Percentiles rank a stretch among this genome's conserved stretches.
Evolutionary conservation across 2,888 invertebrate genomes (phyloP).

Genomic region (Drosophila robusta): DNA sequence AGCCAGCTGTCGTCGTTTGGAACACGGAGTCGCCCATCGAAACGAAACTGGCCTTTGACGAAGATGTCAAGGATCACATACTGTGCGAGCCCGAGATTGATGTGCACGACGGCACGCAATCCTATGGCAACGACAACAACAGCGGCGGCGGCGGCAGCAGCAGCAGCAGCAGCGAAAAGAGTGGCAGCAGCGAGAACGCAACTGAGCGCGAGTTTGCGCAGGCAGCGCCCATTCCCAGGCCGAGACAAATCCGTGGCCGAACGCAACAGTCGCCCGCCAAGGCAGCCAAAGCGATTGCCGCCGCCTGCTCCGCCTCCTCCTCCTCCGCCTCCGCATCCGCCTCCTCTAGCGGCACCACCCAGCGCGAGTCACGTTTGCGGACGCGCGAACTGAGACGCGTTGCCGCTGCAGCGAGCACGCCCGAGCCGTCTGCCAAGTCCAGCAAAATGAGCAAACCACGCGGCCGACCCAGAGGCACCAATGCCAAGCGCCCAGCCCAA

Average conservation of each 20-base stretch:
- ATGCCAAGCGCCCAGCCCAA: conserved; percentile 5
- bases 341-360: neutral
- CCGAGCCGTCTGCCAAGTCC: neutral
- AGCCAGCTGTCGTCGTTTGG: conserved; percentile 56
- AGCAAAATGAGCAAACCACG: conserved; percentile 43
- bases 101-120: conserved; percentile 33
- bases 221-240: neutral
- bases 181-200: neutral
- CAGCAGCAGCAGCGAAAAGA: conserved; percentile 10
- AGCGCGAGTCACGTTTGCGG: conserved; percentile 59
- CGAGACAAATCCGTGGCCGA: conserved; percentile 36
- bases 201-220: conserved; percentile 11
- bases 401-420: conserved; percentile 7
- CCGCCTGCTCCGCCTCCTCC: no score
- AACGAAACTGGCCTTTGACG: conserved; percentile 54
- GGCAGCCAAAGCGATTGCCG: neutral
- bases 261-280: conserved; percentile 26
- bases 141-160: conserved; percentile 2
- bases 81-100: conserved; percentile 75
- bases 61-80: conserved; percentile 70
- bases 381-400: conserved; percentile 58
- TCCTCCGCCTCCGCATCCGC: neutral
- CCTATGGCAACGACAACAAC: conserved; percentile 4
- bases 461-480: conserved; percentile 60
- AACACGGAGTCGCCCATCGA: conserved; percentile 53